Percentiles rank a stretch among this genome's conserved stretches.
These are phyloP conservation scores for Limonius californicus DNA, from an alignment of 1,140 invertebrate genomes.

Conservation along the genomic window DNA sequence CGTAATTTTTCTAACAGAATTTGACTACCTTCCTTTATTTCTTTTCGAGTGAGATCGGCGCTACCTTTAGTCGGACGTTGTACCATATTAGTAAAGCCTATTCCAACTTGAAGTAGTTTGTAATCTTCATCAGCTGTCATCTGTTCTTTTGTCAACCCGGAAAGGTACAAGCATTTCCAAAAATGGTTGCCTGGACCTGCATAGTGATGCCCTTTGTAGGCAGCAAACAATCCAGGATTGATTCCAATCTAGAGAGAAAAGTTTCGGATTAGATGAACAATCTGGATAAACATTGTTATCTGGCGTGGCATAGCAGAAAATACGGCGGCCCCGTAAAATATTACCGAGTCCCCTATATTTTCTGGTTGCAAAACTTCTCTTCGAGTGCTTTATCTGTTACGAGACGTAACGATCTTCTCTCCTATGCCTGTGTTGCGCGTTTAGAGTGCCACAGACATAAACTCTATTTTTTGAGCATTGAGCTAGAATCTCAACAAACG, in stretches of 20 bases:
- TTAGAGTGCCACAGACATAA: no score
- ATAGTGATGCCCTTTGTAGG: constrained; percentile 97
- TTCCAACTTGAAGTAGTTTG: constrained; percentile 87
- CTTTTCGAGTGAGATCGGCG: constrained; percentile 90
- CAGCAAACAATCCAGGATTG: constrained; percentile 94
- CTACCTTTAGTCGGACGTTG: constrained; percentile 91
- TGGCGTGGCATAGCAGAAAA: no score
- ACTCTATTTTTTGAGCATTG: no score
- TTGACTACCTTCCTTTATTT: constrained; percentile 94
- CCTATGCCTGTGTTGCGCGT: no score
- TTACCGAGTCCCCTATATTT: no score
- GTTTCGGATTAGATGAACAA: no score
- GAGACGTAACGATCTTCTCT: no score
- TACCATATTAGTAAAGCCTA: constrained; percentile 98
- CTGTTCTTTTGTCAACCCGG: constrained; percentile 89
- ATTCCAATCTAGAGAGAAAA: constrained; percentile 86
- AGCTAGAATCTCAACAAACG: no score
- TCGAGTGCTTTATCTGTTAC: no score
- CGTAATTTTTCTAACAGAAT: constrained; percentile 87
- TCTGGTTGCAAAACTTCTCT: no score
- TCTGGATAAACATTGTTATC: no score
- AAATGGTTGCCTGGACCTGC: constrained; percentile 98
- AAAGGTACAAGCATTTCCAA: constrained; percentile 96
- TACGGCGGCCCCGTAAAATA: no score
- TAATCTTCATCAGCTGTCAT: constrained; percentile 95